phyloP scores from a whole-genome alignment of 2,888 invertebrate species.

The Synanthedon tipuliformis region DNA sequence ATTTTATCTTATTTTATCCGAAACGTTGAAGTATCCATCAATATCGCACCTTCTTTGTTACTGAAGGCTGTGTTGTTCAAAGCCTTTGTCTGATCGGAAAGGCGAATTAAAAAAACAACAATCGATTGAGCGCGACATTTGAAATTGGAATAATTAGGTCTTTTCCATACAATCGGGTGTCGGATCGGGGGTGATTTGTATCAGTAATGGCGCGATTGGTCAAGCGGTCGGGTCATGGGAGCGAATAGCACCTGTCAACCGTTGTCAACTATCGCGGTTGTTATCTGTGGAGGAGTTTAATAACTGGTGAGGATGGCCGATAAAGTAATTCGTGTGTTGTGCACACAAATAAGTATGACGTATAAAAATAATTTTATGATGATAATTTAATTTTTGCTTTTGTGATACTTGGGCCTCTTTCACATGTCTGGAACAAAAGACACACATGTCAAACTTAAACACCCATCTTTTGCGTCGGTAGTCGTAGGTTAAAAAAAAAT shows the following conservation, averaged over 20 bases:
- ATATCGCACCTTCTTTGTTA: neutral
- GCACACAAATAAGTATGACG: too few relatives aligned
- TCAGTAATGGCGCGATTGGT: constrained; percentile 44
- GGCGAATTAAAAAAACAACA: constrained; percentile 1
- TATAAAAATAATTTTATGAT: too few relatives aligned
- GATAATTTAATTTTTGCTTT: too few relatives aligned
- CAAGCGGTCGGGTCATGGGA: constrained; percentile 41
- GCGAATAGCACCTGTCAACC: constrained; percentile 41
- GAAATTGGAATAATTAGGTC: constrained; percentile 32
- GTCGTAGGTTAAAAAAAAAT: too few relatives aligned
- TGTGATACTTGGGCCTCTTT: too few relatives aligned
- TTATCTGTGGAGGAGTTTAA: constrained; percentile 35
- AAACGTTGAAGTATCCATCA: too few relatives aligned
- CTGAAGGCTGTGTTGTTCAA: neutral
- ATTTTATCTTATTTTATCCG: too few relatives aligned
- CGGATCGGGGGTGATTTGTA: constrained; percentile 47
- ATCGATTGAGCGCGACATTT: constrained; percentile 4
- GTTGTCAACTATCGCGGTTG: constrained; percentile 36
- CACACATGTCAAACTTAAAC: too few relatives aligned
- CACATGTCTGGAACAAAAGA: too few relatives aligned
- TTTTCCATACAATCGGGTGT: constrained; percentile 34
- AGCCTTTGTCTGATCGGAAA: neutral
- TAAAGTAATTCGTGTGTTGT: too few relatives aligned
- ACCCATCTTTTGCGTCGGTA: too few relatives aligned
- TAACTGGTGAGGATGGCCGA: constrained; percentile 25